phyloP scores from a whole-genome alignment of 2,113 vertebrate species.

The Pheucticus melanocephalus region DNA sequence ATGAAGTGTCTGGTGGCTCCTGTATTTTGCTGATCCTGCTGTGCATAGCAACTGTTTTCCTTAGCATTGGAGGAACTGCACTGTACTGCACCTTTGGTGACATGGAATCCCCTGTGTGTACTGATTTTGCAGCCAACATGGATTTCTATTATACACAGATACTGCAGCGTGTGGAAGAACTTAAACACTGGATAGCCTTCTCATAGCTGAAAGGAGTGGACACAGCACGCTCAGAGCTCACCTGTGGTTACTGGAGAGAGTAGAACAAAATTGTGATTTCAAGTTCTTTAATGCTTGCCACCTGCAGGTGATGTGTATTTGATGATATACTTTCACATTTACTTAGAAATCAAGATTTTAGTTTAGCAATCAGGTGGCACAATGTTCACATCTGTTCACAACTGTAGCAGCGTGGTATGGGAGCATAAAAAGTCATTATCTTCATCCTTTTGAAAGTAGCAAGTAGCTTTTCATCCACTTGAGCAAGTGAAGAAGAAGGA shows the following conservation, averaged over 20 bases:
- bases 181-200: conserved; percentile 83
- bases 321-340: background rate
- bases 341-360: conserved; percentile 6
- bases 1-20: conserved; percentile 87
- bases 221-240: background rate
- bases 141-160: conserved; percentile 86
- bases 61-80: conserved; percentile 91
- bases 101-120: conserved; percentile 87
- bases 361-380: conserved; percentile 18
- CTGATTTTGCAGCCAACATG: conserved; percentile 87
- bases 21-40: conserved; percentile 89
- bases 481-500: background rate
- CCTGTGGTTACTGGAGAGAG: background rate
- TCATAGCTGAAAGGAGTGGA: conserved; percentile 71
- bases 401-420: background rate
- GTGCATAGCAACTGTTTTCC: conserved; percentile 89
- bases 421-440: background rate
- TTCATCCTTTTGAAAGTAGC: background rate
- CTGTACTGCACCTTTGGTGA: conserved; percentile 90
- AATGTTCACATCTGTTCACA: background rate
- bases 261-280: conserved; percentile 21
- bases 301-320: background rate
- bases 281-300: conserved; percentile 8
- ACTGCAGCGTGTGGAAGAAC: conserved; percentile 75
- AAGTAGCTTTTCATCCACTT: background rate